phyloP scores from a whole-genome alignment of 2,888 invertebrate species.

The Drosophila mulleri region DNA sequence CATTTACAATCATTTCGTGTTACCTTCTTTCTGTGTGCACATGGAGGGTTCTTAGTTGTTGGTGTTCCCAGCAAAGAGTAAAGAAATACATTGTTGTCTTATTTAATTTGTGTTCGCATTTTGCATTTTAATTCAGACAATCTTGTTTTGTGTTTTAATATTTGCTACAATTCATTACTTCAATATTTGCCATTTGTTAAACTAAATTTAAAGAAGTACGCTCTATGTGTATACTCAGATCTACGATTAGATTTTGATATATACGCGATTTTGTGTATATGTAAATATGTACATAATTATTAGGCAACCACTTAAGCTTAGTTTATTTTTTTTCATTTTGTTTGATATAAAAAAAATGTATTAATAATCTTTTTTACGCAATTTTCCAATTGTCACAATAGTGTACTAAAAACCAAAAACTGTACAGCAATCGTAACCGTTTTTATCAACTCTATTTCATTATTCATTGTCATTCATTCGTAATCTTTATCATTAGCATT shows the following conservation, averaged over 20 bases:
- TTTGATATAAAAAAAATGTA: slow-evolving; percentile 68
- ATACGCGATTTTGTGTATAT: slow-evolving; percentile 39
- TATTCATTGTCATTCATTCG: slow-evolving; percentile 38
- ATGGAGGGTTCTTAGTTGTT: slow-evolving; percentile 66
- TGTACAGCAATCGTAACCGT: slow-evolving; percentile 60
- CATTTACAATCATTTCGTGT: slow-evolving; percentile 43
- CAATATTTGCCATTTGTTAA: slow-evolving; percentile 58
- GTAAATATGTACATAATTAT: slow-evolving; percentile 72
- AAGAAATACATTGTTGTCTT: slow-evolving; percentile 18
- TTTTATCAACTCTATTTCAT: slow-evolving; percentile 23
- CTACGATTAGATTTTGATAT: slow-evolving; percentile 36
- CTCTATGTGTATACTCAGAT: slow-evolving; percentile 52
- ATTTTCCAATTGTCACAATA: slow-evolving; percentile 54
- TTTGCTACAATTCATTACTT: slow-evolving; percentile 70
- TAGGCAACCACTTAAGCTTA: slow-evolving; percentile 77
- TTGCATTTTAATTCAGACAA: slow-evolving; percentile 66
- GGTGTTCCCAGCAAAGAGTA: slow-evolving; percentile 32
- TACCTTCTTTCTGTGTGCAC: slow-evolving; percentile 36
- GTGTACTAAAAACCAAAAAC: slow-evolving; percentile 69
- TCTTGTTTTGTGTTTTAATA: slow-evolving; percentile 33
- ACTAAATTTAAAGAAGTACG: slow-evolving; percentile 69
- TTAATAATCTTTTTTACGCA: slow-evolving; percentile 32
- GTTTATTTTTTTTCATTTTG: slow-evolving; percentile 31
- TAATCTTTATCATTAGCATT: slow-evolving; percentile 26
- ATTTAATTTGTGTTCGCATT: slow-evolving; percentile 24